Evolutionary conservation across 2,113 vertebrate species (phyloP).

Genomic region (Dunckerocampus dactyliophorus): DNA sequence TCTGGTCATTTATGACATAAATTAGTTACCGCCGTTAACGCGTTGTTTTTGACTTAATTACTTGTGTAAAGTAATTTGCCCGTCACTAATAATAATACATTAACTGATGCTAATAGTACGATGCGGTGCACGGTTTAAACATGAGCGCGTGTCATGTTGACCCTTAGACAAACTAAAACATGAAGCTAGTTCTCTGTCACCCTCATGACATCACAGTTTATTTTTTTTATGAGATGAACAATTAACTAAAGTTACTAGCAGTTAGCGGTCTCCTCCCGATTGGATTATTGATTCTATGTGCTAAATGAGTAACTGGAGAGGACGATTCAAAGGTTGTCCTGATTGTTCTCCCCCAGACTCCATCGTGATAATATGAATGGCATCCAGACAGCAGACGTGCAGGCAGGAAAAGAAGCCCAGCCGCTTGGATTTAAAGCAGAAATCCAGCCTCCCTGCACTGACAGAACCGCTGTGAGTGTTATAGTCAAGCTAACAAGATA

Average conservation of each 20-base stretch:
- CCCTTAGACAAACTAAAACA: not conserved
- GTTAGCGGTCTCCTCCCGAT: conserved; percentile 1
- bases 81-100: no score
- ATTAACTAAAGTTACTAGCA: conserved; percentile 12
- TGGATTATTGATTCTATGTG: conserved; percentile 38
- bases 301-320: conserved; percentile 24
- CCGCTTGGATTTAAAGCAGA: conserved; percentile 44
- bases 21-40: no score
- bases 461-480: conserved; percentile 41
- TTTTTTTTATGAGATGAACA: conserved; percentile 23
- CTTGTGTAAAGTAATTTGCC: no score
- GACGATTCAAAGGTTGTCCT: conserved; percentile 33
- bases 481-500: not conserved
- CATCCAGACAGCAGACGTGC: conserved; percentile 46
- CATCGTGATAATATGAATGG: conserved; percentile 41
- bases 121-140: no score
- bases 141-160: not conserved
- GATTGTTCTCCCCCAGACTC: conserved; percentile 40
- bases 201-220: conserved; percentile 10
- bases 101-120: no score
- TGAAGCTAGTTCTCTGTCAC: not conserved
- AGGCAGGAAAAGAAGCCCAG: conserved; percentile 44
- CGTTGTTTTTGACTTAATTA: no score
- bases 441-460: conserved; percentile 51
- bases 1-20: no score